Evolutionary conservation across 2,797 vertebrate genomes (phyloP), one percentile per base, ranked within the genome.

Genomic region (Melanotaenia maccullochi): DNA sequence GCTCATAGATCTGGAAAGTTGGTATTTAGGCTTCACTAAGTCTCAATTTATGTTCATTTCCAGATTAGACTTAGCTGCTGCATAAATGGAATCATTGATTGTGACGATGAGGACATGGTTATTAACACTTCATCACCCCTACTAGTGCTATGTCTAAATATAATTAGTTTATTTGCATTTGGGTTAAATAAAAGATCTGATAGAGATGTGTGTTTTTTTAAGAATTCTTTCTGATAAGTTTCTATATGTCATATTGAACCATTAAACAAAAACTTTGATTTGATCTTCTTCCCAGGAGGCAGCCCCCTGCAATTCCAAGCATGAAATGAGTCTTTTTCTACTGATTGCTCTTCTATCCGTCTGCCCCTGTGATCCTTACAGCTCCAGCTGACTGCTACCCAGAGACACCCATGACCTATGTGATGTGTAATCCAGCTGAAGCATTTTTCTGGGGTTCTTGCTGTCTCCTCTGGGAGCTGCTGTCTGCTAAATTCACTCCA

Each of bases 211-310:
- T 52, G 12, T 55, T 20, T 47, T 20, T 35, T 38, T 18, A 36
- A 38, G 40, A 54, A 49, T 28, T 32, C 9, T 18, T 22, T 58
- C 30, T 33, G 28, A 4, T 22, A 11, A 11, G 42, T 52, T 49
- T 16, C 13, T 30, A 9, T 52, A 44, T 30, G 14, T 55, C 25
- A 30, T 16, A 55, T 9, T 58, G 20, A 64, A 44, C n/a, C 5
- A n/a, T 22, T 25, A 6, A 57, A 4, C 52, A 56, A 75, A 14
- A 36, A 13, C 44, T 57, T 64, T 65, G 36, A 65, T 88, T 22
- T 85, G 49, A 63, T 89, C 66, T 73, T 81, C 73, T 87, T 76
- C 89, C 35, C 78, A 95, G 94, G 91, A 94, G 93, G 84, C 87
- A 90, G 42, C 91, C 93, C 16, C 94, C 93, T 65, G 83, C 91